Base-by-base conservation (phyloP, 2,797 vertebrate species). In the Adelosebastes latens region DNA sequence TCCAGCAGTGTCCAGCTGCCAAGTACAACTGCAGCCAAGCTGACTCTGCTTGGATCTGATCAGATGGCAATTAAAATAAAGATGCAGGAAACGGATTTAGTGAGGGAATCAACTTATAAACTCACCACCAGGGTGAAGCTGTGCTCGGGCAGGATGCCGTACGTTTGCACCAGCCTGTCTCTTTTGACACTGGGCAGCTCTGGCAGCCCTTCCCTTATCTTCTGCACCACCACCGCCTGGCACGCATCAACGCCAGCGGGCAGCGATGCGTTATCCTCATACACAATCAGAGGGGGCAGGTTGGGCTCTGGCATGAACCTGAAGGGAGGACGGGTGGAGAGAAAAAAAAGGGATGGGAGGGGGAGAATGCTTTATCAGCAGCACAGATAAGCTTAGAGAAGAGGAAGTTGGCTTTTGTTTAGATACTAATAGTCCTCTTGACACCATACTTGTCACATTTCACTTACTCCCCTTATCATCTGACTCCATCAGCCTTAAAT, bases 291-390 rank as follows among this genome's bases (percentile, higher is more conserved):
- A 36, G 98, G 98, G 16, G 98, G 98, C 88, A 99, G 96, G 93
- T 99, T 99, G 85, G 98, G 98, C 89, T 99, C 99, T 0, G 99
- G 98, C 97, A 99, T 99, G 70, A 99, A 99, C 92, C 99, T 99
- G 85, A 39, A 68, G 13, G 52, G 32, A 72, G 62, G 55, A 13
- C 9, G 7, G 55, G 39, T 20, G 11, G 59, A 2, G 22, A 80
- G 74, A 31, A 31, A 79, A 6, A 61, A 34, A 46, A n/a, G 3
- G 16, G 66, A 25, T 9, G n/a, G 9, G 14, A 18, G 14, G 8
- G 10, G n/a, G 46, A 3, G 53, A 27, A 63, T 20, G 65, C 24
- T 80, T 86, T 77, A 87, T 89, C 76, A 87, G 74, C 72, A 71
- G 60, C 2, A 24, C 29, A 70, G 80, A 87, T 85, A 80, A 69